A percentile compares a stretch with the other conserved stretches of the same genome.
These are phyloP conservation scores for Callinectes sapidus DNA, from an alignment of 2,888 invertebrate species.

Conservation along the genomic window DNA sequence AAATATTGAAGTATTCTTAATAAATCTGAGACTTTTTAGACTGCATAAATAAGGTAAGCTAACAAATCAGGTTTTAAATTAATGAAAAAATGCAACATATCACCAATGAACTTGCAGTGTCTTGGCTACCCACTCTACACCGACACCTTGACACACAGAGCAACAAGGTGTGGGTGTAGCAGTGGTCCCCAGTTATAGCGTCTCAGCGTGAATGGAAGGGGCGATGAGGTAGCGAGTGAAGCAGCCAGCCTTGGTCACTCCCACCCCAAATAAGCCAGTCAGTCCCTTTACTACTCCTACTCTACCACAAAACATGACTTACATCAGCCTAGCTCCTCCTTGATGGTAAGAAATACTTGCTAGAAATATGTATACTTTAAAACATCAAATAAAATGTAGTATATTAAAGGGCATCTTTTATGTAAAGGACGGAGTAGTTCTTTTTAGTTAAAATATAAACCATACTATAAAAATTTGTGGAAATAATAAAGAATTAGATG, in stretches of 20 bases:
- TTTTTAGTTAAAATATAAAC: not conserved
- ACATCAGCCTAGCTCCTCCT: not conserved
- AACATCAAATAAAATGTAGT: conserved; percentile 20
- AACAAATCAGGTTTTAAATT: not conserved
- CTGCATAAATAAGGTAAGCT: no score
- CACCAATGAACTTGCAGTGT: not conserved
- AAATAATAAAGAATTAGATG: not conserved
- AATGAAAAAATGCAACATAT: not conserved
- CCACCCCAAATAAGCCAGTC: not conserved
- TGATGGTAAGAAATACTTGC: not conserved
- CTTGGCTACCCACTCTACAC: no score
- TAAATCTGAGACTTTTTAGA: no score
- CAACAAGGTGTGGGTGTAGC: not conserved
- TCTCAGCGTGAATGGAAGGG: not conserved
- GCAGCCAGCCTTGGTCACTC: conserved; percentile 5
- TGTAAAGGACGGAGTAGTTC: not conserved
- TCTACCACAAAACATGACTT: not conserved
- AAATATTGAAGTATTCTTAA: no score
- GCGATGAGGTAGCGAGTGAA: not conserved
- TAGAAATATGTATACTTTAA: conserved; percentile 17
- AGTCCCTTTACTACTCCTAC: not conserved
- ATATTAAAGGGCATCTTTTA: not conserved
- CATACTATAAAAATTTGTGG: not conserved
- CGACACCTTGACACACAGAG: no score
- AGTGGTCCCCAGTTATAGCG: not conserved